phyloP scores from a whole-genome alignment of 2,113 vertebrate genomes.

The Eira barbara region DNA sequence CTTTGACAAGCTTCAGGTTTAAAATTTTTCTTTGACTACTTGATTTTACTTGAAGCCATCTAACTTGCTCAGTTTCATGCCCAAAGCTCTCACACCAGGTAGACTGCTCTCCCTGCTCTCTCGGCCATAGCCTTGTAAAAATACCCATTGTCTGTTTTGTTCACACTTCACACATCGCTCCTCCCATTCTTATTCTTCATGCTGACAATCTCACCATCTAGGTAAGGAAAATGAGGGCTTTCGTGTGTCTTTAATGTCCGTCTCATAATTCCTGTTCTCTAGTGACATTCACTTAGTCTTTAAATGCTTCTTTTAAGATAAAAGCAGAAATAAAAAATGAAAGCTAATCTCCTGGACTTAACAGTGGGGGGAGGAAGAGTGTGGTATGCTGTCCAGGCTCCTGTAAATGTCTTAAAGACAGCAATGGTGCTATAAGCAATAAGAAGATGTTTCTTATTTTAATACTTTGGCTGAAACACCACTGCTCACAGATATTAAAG shows the following conservation, averaged over 20 bases:
- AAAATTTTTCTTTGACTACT: neutral
- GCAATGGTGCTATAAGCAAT: neutral
- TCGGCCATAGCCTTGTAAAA: neutral
- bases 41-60: neutral
- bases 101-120: neutral
- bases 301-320: neutral
- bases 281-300: neutral
- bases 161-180: neutral
- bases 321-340: neutral
- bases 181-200: neutral
- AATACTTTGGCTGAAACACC: neutral
- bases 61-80: neutral
- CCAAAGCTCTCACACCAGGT: neutral
- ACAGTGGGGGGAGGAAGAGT: neutral
- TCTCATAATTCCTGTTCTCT: neutral
- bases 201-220: neutral
- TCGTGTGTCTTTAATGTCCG: neutral
- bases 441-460: neutral
- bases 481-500: neutral
- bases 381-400: neutral
- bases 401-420: neutral
- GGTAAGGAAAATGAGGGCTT: neutral
- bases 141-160: neutral
- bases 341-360: neutral
- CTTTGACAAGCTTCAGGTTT: neutral